Percentiles rank a stretch among this genome's conserved stretches.
phyloP scores from a whole-genome alignment of 2,797 vertebrate species.

The Clamator glandarius region DNA sequence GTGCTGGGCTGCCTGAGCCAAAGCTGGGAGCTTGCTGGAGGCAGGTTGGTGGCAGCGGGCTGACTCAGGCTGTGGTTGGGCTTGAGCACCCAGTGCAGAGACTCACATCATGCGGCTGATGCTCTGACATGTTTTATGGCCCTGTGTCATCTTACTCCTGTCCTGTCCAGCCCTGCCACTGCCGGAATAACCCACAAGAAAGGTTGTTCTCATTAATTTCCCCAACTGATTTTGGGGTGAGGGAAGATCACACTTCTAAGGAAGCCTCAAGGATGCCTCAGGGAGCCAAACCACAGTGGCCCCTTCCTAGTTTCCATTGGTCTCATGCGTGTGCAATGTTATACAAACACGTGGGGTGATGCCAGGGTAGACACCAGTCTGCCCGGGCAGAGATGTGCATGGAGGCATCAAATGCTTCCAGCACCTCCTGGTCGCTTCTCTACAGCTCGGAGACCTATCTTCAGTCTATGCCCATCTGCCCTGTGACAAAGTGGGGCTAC shows the following conservation, averaged over 20 bases:
- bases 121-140: slow-evolving; percentile 48
- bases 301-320: slow-evolving; percentile 33
- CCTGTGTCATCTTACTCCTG: background rate
- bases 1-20: background rate
- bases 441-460: background rate
- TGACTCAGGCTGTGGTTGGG: slow-evolving; percentile 32
- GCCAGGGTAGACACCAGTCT: background rate
- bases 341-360: fast-evolving
- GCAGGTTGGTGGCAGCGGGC: background rate
- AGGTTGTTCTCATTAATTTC: slow-evolving; percentile 19
- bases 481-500: background rate
- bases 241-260: slow-evolving; percentile 22
- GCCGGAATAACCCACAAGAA: slow-evolving; percentile 58
- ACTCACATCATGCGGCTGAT: background rate
- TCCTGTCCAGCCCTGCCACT: background rate
- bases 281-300: slow-evolving; percentile 39
- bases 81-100: background rate
- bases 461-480: background rate
- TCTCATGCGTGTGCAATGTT: background rate
- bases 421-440: background rate
- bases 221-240: background rate
- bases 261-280: background rate
- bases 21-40: background rate
- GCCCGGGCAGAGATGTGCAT: background rate
- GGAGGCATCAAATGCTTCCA: background rate